Evolutionary conservation across 1,140 invertebrate species (phyloP).

Genomic region (Apis florea): DNA sequence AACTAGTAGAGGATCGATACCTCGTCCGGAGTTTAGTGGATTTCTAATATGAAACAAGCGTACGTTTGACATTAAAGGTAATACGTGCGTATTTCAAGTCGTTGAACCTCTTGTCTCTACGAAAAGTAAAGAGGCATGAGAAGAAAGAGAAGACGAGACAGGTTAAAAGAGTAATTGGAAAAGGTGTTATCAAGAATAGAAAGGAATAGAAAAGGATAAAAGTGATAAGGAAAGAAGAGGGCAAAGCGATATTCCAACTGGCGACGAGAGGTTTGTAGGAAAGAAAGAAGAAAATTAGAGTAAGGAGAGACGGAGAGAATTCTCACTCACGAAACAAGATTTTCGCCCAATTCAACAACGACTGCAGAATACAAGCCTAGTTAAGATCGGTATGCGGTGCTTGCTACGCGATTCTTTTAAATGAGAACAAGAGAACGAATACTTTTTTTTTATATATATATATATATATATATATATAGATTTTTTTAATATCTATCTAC

Average conservation of each 20-base stretch:
- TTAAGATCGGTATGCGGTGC: neutral
- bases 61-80: too few relatives aligned
- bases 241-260: neutral
- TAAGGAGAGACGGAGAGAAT: neutral
- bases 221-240: too few relatives aligned
- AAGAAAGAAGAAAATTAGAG: neutral
- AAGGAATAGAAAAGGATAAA: too few relatives aligned
- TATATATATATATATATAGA: too few relatives aligned
- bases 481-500: too few relatives aligned
- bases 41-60: constrained; percentile 8
- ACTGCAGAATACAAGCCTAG: neutral
- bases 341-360: constrained; percentile 1
- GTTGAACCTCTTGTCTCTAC: too few relatives aligned
- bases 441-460: neutral
- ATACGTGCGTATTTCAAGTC: neutral
- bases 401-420: neutral
- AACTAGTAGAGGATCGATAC: too few relatives aligned
- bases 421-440: too few relatives aligned
- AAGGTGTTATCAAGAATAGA: neutral
- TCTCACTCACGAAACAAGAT: neutral
- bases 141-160: neutral
- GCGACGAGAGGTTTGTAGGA: neutral
- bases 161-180: neutral
- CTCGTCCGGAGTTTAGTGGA: neutral
- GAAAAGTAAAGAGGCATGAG: neutral